Evolutionary conservation across 2,113 vertebrate genomes (phyloP).

Genomic region (Dryoscopus gambensis): DNA sequence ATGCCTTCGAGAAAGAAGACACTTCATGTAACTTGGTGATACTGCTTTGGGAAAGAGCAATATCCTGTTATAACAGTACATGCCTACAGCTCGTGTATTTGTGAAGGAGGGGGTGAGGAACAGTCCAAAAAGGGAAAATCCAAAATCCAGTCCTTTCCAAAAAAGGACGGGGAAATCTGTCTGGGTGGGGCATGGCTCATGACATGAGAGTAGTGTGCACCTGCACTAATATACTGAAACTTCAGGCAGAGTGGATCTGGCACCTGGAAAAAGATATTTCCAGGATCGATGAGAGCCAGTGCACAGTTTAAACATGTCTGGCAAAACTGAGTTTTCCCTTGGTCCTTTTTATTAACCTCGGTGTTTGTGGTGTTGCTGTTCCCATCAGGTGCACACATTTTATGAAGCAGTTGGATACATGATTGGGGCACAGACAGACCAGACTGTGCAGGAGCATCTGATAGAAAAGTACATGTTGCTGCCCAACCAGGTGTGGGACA

Average conservation of each 20-base stretch:
- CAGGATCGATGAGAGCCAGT: neutral
- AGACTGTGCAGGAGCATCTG: slow-evolving; percentile 94
- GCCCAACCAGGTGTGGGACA: slow-evolving; percentile 99
- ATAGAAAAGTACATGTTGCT: slow-evolving; percentile 99
- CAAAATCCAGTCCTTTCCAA: neutral
- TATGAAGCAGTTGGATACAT: slow-evolving; percentile 99
- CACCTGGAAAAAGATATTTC: neutral
- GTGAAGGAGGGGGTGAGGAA: neutral
- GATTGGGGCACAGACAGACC: slow-evolving; percentile 98
- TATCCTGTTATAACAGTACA: rapidly evolving
- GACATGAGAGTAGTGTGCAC: neutral
- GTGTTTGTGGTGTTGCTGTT: neutral
- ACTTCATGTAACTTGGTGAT: neutral
- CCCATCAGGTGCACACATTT: slow-evolving; percentile 90
- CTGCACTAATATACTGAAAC: neutral
- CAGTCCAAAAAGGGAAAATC: neutral
- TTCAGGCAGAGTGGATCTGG: neutral
- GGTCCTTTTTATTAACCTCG: neutral
- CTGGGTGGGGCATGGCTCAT: neutral
- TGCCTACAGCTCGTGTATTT: neutral
- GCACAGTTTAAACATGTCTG: neutral
- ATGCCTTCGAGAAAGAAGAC: neutral
- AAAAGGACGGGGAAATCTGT: neutral
- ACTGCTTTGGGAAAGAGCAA: neutral
- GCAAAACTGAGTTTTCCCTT: neutral